Evolutionary conservation across 2,797 vertebrate genomes (phyloP), one percentile per base, ranked within the genome.

Genomic region (Gymnopithys bicolor): DNA sequence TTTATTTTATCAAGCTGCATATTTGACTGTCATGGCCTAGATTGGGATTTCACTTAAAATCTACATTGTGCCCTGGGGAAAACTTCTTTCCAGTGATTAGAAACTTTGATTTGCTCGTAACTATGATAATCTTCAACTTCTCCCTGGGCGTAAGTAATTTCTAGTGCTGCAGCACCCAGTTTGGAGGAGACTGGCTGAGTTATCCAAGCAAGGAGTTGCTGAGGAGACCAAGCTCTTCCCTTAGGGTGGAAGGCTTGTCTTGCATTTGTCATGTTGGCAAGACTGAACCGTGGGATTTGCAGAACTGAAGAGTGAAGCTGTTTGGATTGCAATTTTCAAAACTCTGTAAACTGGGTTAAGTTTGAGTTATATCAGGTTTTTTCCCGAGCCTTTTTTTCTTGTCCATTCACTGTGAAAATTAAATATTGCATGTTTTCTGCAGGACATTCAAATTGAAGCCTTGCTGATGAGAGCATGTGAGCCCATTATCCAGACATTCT

Each of bases 391-490:
- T 32, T 79, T 75, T 81, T 77, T 63, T 33, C 53, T 27, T 69
- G 52, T 67, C 55, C 9, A 0, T 87, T 87, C 41, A 17, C 24
- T 82, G 30, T 81, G n/a, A 75, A 43, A 95, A 90, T 74, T 28
- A 80, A 60, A 89, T 90, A 4, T 32, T 88, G 41, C 49, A 3
- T 96, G 5, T 91, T 66, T 94, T 88, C 64, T 64, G 60, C 97
- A 99, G 99, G 99, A 99, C 95, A 99, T 99, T 96, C 99, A 99
- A 90, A 99, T 99, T 7, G 99, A 99, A 96, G 99, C 99, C 43
- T 98, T 99, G 97, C 97, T 99, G 94, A 99, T 99, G 97, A 97
- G 99, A 97, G 99, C 99, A 0, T 99, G 99, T 71, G 99, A 99
- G 37, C 98, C 99, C 13, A 98, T 99, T 94, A 99, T 99, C 94